Percentiles rank a stretch among this genome's conserved stretches.
Evolutionary conservation across 2,113 vertebrate species (phyloP).

Genomic region (Limnothrissa miodon): DNA sequence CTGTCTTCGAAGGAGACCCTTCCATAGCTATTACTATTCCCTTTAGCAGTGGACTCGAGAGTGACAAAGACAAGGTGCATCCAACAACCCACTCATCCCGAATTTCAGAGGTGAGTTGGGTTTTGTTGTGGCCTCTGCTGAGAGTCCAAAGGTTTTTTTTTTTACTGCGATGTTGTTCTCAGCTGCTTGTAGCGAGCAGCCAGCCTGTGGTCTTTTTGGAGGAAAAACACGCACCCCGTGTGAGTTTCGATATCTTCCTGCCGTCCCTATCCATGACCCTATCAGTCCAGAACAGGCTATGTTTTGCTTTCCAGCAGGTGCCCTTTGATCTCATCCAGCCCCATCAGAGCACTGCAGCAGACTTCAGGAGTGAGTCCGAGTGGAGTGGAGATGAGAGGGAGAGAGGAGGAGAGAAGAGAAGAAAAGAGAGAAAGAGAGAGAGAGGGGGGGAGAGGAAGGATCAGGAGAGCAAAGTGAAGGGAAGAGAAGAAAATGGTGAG

Average conservation of each 20-base stretch:
- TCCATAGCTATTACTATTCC: too few species aligned
- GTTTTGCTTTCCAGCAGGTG: neutral
- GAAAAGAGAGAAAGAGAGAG: too few species aligned
- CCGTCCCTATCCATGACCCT: neutral
- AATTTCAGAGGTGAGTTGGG: neutral
- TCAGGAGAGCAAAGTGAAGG: neutral
- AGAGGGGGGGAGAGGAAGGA: neutral
- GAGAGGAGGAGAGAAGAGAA: neutral
- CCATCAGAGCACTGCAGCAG: neutral
- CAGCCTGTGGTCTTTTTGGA: slow-evolving; percentile 8
- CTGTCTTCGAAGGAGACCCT: neutral
- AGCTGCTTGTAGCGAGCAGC: neutral
- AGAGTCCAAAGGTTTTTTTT: neutral
- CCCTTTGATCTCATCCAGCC: neutral
- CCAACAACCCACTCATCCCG: neutral
- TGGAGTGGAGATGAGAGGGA: neutral
- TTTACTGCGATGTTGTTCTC: neutral
- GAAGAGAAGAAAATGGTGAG: neutral
- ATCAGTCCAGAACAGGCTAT: neutral
- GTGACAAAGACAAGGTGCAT: neutral
- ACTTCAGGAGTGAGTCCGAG: neutral
- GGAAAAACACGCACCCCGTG: neutral
- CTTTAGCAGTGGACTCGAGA: neutral
- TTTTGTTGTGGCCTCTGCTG: neutral
- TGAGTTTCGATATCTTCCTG: neutral